Conservation (phyloP, 2,797 vertebrate genomes). For the Apodemus agrarius region DNA sequence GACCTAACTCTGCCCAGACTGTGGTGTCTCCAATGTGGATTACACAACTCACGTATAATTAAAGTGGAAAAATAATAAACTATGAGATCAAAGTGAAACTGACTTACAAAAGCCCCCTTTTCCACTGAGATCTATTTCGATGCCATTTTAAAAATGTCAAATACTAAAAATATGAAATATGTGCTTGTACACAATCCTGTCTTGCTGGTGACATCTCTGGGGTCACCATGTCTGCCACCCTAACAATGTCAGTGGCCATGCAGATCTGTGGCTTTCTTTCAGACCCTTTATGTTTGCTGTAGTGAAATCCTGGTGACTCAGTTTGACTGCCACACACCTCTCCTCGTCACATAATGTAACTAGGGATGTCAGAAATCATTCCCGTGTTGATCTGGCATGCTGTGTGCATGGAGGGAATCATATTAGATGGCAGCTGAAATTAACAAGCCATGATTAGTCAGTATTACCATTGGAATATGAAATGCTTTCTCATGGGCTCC, state of each 20-base stretch:
- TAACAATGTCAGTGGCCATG: no score
- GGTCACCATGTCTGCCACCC: no score
- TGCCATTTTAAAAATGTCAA: background rate
- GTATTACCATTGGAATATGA: background rate
- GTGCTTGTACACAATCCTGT: background rate
- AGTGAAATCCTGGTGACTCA: background rate
- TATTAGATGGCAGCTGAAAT: background rate
- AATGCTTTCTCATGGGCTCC: background rate
- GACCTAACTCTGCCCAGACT: conserved; percentile 11
- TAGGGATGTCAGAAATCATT: conserved; percentile 1
- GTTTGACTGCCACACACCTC: background rate
- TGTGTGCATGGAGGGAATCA: background rate
- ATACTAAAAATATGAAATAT: conserved; percentile 27
- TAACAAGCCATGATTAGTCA: background rate
- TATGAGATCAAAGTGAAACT: conserved; percentile 12
- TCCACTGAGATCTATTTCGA: background rate
- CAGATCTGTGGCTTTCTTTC: conserved; percentile 10
- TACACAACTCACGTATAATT: background rate
- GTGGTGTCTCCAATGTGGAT: background rate
- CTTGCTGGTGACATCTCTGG: background rate
- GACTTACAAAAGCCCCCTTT: background rate
- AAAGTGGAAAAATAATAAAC: conserved; percentile 20
- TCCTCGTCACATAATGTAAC: background rate
- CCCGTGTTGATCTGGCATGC: background rate
- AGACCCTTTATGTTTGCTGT: background rate